Evolutionary conservation across 2,888 invertebrate genomes (phyloP), one percentile per base, ranked within the genome.

Genomic region (Cerceris ruficornis): DNA sequence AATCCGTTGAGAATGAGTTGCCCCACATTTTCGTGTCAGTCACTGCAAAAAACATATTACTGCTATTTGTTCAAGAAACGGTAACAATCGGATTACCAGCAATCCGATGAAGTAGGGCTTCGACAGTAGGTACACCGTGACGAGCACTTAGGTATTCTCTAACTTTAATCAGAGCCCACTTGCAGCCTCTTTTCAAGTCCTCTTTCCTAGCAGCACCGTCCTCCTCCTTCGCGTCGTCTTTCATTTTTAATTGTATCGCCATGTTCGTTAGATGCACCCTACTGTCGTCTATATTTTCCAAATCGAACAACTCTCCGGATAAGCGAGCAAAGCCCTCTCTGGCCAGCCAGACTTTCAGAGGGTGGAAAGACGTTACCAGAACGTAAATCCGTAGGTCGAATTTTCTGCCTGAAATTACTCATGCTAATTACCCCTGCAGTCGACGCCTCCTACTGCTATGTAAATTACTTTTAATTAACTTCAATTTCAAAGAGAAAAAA

Each of bases 301-400:
- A 89, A n/a, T 94, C 93, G 89, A 94, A 95, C 77, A 93, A 90
- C 17, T 93, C 93, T 74, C 94, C 93, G n/a, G 94, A 94, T 80
- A 95, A 93, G 11, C 95, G 91, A 0, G 95, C 95, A 90, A 95
- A 95, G 0, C 95, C 95, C 82, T 94, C 94, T 55, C 95, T 91
- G 75, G 94, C 94, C 50, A 95, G 88, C 94, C 94, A 95, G 2
- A 93, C 94, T 85, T 93, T 92, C 76, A 92, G 75, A 8, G 92
- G 92, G 28, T 88, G 87, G 75, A 92, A 92, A 41, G 94, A 94
- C 59, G 94, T 94, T 39, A 95, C 94, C 55, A 95, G 90, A 7
- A 94, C 94, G 90, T 95, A 95, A 75, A 95, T 93, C 8, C 95
- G 90, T n/a, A 95, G 91, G 88, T 95, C 95, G 89, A 95, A 95